phyloP scores from a whole-genome alignment of 2,888 invertebrate species.

The Cerceris rybyensis region DNA sequence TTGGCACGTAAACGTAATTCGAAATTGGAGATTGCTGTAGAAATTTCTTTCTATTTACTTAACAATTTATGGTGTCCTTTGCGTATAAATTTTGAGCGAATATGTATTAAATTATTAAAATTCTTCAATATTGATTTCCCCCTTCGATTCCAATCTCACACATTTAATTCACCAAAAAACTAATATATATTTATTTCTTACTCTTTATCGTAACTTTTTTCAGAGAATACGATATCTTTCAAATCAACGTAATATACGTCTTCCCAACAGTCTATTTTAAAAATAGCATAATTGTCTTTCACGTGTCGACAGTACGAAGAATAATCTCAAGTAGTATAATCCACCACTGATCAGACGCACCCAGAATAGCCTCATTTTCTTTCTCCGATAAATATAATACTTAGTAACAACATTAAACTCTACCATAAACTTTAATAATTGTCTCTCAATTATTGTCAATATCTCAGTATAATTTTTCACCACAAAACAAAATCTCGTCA shows the following conservation, averaged over 20 bases:
- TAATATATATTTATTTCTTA: not conserved
- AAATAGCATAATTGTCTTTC: no score
- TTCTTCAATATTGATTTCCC: no score
- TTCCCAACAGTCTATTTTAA: no score
- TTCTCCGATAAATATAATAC: not conserved
- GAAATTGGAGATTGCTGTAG: not conserved
- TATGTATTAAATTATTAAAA: no score
- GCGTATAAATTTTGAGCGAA: no score
- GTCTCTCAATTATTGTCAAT: not conserved
- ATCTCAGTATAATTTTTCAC: not conserved
- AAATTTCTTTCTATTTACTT: no score
- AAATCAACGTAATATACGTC: not conserved
- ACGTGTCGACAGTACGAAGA: not conserved
- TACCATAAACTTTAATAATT: not conserved
- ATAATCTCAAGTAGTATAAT: constrained; percentile 13
- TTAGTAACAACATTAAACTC: not conserved
- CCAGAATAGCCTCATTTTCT: not conserved
- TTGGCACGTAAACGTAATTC: constrained; percentile 6
- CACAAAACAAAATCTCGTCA: no score
- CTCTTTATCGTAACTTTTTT: not conserved
- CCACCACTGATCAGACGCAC: constrained; percentile 24
- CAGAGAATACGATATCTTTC: not conserved
- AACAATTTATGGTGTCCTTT: no score
- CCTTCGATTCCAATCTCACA: no score
- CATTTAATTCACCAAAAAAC: not conserved